These are phyloP conservation scores for Tenualosa thibaudeaui DNA, from an alignment of 2,797 vertebrate genomes.

Conservation along the genomic window DNA sequence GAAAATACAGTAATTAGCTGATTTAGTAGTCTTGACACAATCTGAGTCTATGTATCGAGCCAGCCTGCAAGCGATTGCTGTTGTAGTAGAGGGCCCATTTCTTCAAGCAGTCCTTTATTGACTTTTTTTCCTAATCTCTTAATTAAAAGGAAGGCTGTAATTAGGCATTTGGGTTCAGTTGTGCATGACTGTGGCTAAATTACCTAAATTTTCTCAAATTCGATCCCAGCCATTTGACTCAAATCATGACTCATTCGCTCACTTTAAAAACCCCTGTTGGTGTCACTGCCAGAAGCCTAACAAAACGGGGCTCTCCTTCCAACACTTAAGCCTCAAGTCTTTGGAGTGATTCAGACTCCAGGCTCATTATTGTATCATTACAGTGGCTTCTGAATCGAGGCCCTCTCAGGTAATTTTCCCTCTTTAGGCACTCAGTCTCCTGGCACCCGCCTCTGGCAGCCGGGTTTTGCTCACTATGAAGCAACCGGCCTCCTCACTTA, in stretches of 20 bases:
- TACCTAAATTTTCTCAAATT: background rate
- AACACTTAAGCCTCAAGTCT: background rate
- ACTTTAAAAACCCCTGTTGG: background rate
- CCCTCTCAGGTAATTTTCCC: slow-evolving; percentile 14
- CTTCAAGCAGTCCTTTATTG: background rate
- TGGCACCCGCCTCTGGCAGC: background rate
- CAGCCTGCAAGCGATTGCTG: background rate
- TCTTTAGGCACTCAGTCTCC: background rate
- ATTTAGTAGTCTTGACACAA: background rate
- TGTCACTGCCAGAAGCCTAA: background rate
- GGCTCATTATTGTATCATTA: slow-evolving; percentile 1
- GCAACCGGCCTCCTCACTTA: background rate
- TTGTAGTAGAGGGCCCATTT: background rate
- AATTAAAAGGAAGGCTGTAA: slow-evolving; percentile 9
- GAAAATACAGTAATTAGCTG: background rate
- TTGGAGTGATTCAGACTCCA: background rate
- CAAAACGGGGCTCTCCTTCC: background rate
- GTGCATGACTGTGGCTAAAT: background rate
- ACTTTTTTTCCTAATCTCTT: background rate
- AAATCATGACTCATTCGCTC: slow-evolving; percentile 5
- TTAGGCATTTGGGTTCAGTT: slow-evolving; percentile 7
- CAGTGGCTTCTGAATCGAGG: background rate
- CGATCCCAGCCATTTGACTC: background rate
- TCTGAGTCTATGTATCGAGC: background rate
- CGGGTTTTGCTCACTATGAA: background rate